Conservation (phyloP, 2,113 vertebrate species). For the Cichladusa arquata region DNA sequence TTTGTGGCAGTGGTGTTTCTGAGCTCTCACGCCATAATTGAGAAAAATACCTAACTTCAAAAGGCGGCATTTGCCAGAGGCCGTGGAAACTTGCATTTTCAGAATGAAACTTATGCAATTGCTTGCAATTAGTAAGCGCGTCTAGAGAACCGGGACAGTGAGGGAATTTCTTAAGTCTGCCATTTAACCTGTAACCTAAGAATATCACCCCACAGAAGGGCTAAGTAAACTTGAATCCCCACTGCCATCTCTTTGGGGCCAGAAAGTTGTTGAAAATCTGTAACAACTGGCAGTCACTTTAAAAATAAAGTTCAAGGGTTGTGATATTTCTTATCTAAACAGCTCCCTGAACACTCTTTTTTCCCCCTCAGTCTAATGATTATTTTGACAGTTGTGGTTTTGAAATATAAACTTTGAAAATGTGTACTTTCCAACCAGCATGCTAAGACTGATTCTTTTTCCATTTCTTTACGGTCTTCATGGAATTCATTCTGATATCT, state of each 20-base stretch:
- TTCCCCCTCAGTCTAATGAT: not conserved
- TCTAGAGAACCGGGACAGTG: not conserved
- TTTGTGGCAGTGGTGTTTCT: not conserved
- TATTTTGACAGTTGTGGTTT: constrained; percentile 18
- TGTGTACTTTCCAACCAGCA: not conserved
- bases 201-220: not conserved
- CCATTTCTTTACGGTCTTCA: not conserved
- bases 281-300: not conserved
- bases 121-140: not conserved
- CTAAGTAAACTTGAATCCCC: not conserved
- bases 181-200: not conserved
- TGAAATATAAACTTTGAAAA: not conserved
- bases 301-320: not conserved
- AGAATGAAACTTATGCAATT: not conserved
- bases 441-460: not conserved
- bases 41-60: not conserved
- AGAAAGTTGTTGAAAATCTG: not conserved
- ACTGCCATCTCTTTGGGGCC: not conserved
- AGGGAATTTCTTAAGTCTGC: not conserved
- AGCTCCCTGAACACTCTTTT: not conserved
- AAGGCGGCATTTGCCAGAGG: fast-evolving
- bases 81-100: not conserved
- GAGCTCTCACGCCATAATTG: not conserved
- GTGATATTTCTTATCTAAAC: not conserved
- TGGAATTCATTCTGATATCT: not conserved